These are phyloP conservation scores for Cichladusa arquata DNA, from an alignment of 2,113 vertebrate genomes.

Conservation along the genomic window DNA sequence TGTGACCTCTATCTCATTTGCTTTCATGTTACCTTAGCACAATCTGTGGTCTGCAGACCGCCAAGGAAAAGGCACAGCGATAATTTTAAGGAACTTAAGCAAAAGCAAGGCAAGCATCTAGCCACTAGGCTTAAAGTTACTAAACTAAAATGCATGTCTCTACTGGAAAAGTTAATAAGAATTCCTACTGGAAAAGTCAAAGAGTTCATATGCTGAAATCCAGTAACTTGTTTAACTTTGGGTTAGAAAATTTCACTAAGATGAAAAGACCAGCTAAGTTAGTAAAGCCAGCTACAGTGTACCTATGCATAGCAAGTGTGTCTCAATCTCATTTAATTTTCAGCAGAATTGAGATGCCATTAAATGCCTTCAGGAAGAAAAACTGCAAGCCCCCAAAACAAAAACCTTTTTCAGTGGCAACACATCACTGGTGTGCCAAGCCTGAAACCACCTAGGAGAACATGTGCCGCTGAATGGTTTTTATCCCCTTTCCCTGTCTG, in stretches of 20 bases:
- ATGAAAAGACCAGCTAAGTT: neutral
- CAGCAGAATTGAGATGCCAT: neutral
- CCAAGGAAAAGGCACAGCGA: neutral
- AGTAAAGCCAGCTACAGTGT: neutral
- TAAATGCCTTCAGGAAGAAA: neutral
- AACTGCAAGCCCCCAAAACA: neutral
- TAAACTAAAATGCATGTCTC: neutral
- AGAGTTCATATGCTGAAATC: neutral
- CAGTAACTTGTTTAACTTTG: neutral
- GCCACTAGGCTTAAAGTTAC: neutral
- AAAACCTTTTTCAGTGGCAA: neutral
- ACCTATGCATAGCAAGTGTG: neutral
- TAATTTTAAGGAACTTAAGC: neutral
- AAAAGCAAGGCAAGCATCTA: neutral
- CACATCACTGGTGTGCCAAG: neutral
- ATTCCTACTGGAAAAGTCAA: neutral
- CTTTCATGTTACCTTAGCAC: neutral
- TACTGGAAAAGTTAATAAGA: neutral
- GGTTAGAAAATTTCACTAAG: neutral
- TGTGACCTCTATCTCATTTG: neutral
- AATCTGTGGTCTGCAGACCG: neutral
- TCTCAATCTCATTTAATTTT: neutral
- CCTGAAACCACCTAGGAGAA: neutral
- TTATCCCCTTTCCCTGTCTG: neutral
- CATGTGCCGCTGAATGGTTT: accelerated